Evolutionary conservation across 2,888 invertebrate species (phyloP).

Genomic region (Leptopilina syphax): DNA sequence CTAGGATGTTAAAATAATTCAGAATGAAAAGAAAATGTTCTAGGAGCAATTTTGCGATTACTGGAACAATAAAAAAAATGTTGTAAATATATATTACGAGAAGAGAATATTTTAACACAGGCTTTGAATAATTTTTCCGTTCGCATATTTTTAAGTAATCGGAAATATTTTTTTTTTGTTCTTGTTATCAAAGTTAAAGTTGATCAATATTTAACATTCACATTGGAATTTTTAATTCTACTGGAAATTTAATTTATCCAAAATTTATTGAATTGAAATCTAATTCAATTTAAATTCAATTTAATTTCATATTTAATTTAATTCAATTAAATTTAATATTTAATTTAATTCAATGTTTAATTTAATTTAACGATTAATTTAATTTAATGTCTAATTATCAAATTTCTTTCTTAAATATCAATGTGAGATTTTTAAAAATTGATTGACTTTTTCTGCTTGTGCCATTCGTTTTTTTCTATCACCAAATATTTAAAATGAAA

Average conservation of each 20-base stretch:
- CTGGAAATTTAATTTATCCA: background rate
- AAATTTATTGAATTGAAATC: background rate
- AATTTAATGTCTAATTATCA: background rate
- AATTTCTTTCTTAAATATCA: background rate
- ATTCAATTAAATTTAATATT: too few relatives aligned
- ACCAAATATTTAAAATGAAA: constrained; percentile 33
- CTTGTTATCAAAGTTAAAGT: background rate
- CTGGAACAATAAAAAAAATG: background rate
- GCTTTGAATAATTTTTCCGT: constrained; percentile 14
- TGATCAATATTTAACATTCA: constrained; percentile 12
- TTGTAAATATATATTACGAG: constrained; percentile 16
- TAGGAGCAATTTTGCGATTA: constrained; percentile 11
- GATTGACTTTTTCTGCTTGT: constrained; percentile 25
- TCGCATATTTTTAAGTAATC: background rate
- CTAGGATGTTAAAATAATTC: constrained; percentile 26
- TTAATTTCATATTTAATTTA: too few relatives aligned
- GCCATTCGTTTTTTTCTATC: constrained; percentile 27
- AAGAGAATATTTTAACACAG: constrained; percentile 32
- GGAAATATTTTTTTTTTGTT: background rate
- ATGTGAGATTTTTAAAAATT: constrained; percentile 16
- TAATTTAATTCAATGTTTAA: background rate
- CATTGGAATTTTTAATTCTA: background rate
- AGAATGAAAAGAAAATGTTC: background rate
- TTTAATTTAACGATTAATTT: too few relatives aligned
- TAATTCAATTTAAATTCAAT: too few relatives aligned